These are phyloP conservation scores for Rhynchopsitta pachyrhyncha DNA, from an alignment of 2,113 vertebrate species.

Conservation along the genomic window DNA sequence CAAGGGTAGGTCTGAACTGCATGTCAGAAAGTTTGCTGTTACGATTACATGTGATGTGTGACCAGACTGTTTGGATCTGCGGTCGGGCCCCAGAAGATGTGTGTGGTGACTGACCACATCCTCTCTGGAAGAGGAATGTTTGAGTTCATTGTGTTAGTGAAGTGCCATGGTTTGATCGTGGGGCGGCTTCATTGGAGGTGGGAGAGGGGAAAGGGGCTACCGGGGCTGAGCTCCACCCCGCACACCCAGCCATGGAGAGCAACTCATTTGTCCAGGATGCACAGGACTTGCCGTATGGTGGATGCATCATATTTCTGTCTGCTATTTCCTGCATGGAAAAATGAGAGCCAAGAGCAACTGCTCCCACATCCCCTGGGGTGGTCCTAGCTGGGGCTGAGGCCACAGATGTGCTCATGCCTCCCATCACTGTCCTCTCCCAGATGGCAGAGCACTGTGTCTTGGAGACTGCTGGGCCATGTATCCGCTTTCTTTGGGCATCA, in stretches of 20 bases:
- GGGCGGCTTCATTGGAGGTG: background rate
- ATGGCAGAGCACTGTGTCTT: background rate
- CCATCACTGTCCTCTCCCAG: background rate
- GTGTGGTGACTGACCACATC: conserved; percentile 58
- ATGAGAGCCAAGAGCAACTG: conserved; percentile 26
- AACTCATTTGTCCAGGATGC: background rate
- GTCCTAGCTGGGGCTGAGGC: background rate
- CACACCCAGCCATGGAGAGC: background rate
- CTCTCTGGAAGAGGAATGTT: conserved; percentile 30
- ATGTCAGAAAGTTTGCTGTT: conserved; percentile 24
- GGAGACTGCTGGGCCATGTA: background rate
- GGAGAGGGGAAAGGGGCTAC: conserved; percentile 7
- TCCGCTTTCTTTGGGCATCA: background rate
- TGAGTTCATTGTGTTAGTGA: conserved; percentile 3
- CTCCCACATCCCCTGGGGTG: conserved; percentile 8
- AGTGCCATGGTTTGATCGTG: background rate
- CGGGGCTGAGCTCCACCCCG: background rate
- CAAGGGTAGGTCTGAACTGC: background rate
- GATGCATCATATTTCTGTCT: conserved; percentile 17
- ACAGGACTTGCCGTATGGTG: background rate
- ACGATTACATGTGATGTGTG: conserved; percentile 36
- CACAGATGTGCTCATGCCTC: background rate
- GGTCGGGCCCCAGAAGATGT: conserved; percentile 35
- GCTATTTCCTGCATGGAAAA: background rate
- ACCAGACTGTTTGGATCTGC: conserved; percentile 30